Base-by-base conservation (phyloP, 2,797 vertebrate genomes). In the Gephyroberyx darwinii region DNA sequence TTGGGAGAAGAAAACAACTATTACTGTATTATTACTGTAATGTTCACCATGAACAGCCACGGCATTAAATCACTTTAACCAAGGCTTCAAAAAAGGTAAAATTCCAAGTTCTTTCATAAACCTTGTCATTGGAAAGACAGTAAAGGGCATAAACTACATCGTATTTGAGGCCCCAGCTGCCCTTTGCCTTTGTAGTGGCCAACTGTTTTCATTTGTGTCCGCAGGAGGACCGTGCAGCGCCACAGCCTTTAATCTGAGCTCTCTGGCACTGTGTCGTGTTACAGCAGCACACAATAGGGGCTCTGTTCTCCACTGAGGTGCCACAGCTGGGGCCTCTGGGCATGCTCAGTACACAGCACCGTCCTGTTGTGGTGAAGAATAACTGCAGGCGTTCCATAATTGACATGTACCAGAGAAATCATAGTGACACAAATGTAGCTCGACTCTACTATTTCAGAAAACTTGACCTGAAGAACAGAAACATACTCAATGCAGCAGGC, bases 291-390 rank as follows among this genome's bases (percentile, higher is more conserved):
- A 92, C 91, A 92, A 92, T 84, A 74, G 83, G 54, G 53, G 7
- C 88, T 86, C 83, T 91, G 89, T 93, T 88, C 81, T 83, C 77
- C 8, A 2, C 55, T 66, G 83, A 84, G 84, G 81, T 83, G 74
- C 82, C 77, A 85, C 89, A 88, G 75, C 89, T 87, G 87, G 86
- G 87, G 77, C 79, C 71, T 89, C 71, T 84, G 83, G 65, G 85
- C 85, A 82, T 88, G 83, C 88, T 89, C 92, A 88, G 84, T 82
- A 43, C 81, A 69, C 75, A 41, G 82, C 72, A 72, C 76, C 64
- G 78, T 83, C 77, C 75, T 62, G 74, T 75, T 71, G 75, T 19
- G 56, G 83, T 81, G 78, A 67, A 75, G 53, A 76, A 43, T 48
- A 48, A 64, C 57, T 60, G 51, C 51, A 50, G 65, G 50, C 59